These are phyloP conservation scores for Kryptolebias marmoratus DNA, from an alignment of 2,113 vertebrate genomes.

Conservation along the genomic window DNA sequence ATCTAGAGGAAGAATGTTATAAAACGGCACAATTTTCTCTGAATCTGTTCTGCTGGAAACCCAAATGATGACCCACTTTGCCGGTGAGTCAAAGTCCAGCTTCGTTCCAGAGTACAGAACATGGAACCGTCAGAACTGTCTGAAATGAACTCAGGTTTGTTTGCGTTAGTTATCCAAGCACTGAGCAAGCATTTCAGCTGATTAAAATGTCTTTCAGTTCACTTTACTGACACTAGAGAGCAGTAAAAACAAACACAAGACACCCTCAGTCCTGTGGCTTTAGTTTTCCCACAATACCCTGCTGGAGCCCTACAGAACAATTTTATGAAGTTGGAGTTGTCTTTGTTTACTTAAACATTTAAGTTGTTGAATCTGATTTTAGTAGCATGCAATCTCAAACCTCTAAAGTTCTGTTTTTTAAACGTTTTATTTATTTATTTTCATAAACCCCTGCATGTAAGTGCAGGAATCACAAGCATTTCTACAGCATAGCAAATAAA, in stretches of 20 bases:
- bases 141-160: no score
- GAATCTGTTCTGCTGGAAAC: no score
- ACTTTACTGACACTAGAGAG: slow-evolving; percentile 52
- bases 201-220: no score
- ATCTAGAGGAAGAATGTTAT: no score
- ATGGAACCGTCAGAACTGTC: no score
- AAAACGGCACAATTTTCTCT: no score
- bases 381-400: background rate
- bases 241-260: slow-evolving; percentile 35
- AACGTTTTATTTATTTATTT: background rate
- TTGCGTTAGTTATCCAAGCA: no score
- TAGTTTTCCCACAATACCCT: background rate
- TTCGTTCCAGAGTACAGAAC: no score
- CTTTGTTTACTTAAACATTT: background rate
- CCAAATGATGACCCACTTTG: no score
- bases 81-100: no score
- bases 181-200: no score
- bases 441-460: background rate
- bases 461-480: background rate
- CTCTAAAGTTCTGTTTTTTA: background rate
- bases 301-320: background rate
- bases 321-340: no score
- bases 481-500: background rate
- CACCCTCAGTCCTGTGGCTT: background rate
- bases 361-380: background rate